Conservation (phyloP, 2,113 vertebrate genomes). For the Epinephelus fuscoguttatus region DNA sequence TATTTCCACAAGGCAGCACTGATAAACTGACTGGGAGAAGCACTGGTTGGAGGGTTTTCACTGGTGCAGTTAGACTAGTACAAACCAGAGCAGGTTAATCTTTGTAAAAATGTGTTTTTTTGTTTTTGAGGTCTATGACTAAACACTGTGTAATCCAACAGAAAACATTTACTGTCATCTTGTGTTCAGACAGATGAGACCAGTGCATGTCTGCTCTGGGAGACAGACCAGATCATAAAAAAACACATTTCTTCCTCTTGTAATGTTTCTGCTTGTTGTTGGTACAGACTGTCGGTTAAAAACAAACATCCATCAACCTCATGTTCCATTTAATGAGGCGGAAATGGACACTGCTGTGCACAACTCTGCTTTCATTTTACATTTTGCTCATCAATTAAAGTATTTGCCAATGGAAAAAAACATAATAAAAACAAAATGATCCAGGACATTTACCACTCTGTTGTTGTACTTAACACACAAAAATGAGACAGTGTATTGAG, state of each 20-base stretch:
- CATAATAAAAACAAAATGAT: constrained; percentile 18
- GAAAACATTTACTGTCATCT: neutral
- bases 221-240: neutral
- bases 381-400: constrained; percentile 16
- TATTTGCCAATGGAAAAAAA: neutral
- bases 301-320: constrained; percentile 20
- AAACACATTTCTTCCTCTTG: neutral
- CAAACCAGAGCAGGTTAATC: neutral
- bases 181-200: neutral
- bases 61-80: neutral
- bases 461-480: neutral
- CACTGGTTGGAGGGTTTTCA: neutral
- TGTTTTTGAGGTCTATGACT: neutral
- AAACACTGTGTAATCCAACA: neutral
- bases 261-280: neutral
- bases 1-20: constrained; percentile 5
- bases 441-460: constrained; percentile 24
- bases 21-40: neutral
- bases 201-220: neutral
- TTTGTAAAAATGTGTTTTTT: neutral
- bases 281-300: neutral
- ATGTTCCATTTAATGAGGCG: constrained; percentile 31
- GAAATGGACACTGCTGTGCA: constrained; percentile 15
- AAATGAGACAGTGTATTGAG: constrained; percentile 2
- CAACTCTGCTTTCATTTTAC: constrained; percentile 4